Base-by-base conservation (phyloP, 2,797 vertebrate genomes). In the Premnoplex brunnescens region DNA sequence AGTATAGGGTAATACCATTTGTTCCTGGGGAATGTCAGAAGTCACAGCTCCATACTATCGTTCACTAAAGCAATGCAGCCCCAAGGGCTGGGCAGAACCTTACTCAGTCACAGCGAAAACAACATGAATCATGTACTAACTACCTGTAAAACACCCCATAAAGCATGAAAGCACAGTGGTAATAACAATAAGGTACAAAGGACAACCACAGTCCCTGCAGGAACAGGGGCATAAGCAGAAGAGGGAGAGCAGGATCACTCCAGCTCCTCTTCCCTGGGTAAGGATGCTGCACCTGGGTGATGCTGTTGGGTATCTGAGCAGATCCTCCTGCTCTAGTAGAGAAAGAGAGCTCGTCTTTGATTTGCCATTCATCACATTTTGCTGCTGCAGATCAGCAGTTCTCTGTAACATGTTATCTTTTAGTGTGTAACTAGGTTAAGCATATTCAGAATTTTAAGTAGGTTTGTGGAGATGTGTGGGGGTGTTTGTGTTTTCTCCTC, bases 91-190 rank as follows among this genome's bases (percentile, higher is more conserved):
- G 11, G 21, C 8, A 88, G 34, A 54, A 28, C 11, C 14, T 58
- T 43, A 8, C 3, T 78, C 9, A 30, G 32, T 2, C 21, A 48
- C 17, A 36, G 44, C 28, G 73, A 16, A 69, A 14, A 32, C 32
- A 66, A 27, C 1, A 39, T 8, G 4, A 21, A 34, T 8, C 3
- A 3, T 2, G 13, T 28, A 23, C 3, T 3, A 14, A 44, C 15
- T 16, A 3, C 28, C 14, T 11, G 11, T 23, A 44, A 52, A 85
- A 69, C 15, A 60, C 2, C 1, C 28, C 4, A 2, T 9, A 26
- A 11, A 44, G 3, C 15, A 43, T 13, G 27, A 81, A 51, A 81
- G 19, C 36, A 81, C 12, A 74, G 46, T 67, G 28, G 5, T 14
- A 8, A 21, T 3, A 30, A 39, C 4, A 75, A 23, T 14, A 37